Evolutionary conservation across 2,888 invertebrate genomes (phyloP).

Genomic region (Pharmacophagus antenor): DNA sequence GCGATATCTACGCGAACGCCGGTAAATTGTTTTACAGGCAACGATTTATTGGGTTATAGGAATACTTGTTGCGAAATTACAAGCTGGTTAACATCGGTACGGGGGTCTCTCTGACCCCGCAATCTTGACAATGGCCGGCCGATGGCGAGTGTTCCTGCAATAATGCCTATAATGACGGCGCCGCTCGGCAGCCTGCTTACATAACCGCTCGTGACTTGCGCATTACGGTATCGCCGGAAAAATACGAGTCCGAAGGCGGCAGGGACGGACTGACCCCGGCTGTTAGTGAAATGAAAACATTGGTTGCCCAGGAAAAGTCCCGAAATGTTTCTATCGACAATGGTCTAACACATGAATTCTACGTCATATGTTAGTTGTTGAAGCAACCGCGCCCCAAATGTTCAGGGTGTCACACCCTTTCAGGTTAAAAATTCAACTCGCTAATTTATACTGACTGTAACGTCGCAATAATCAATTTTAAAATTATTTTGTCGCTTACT

Average conservation of each 20-base stretch:
- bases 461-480: not conserved
- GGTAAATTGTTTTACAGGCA: slow-evolving; percentile 74
- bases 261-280: slow-evolving; percentile 35
- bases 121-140: slow-evolving; percentile 78
- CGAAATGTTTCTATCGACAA: too few species aligned
- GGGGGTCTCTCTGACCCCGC: slow-evolving; percentile 71
- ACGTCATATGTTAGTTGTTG: too few species aligned
- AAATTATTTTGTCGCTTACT: not conserved
- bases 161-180: slow-evolving; percentile 76
- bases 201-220: slow-evolving; percentile 80
- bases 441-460: not conserved
- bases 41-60: slow-evolving; percentile 74
- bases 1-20: slow-evolving; percentile 42
- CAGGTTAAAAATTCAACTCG: too few species aligned
- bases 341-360: too few species aligned
- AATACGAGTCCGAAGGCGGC: slow-evolving; percentile 58
- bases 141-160: slow-evolving; percentile 65
- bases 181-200: slow-evolving; percentile 74
- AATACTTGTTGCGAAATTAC: slow-evolving; percentile 72
- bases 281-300: slow-evolving; percentile 5
- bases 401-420: too few species aligned
- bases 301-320: too few species aligned
- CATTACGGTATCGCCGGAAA: slow-evolving; percentile 77
- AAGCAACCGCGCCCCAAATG: too few species aligned
- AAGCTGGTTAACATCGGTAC: slow-evolving; percentile 58